A percentile compares a stretch with the other conserved stretches of the same genome.
Evolutionary conservation across 2,888 invertebrate species (phyloP).

Genomic region (Listrodromus nycthemerus): DNA sequence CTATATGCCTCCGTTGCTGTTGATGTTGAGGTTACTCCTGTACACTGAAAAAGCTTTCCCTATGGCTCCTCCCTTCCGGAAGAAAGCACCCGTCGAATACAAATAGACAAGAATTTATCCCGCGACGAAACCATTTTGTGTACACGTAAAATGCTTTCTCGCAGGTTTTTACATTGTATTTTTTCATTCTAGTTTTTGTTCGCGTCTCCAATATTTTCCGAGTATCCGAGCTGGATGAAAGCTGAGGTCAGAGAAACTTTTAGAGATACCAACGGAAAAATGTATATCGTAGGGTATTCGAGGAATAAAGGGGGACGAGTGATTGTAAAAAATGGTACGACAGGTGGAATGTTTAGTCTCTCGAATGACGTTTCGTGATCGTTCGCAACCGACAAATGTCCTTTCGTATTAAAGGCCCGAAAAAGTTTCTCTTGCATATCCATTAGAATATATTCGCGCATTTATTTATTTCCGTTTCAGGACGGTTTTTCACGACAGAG

Average conservation of each 20-base stretch:
- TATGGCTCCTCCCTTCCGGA: conserved; percentile 34
- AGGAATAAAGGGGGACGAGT: too few relatives aligned
- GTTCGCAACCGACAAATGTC: too few relatives aligned
- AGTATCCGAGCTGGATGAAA: too few relatives aligned
- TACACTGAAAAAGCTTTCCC: conserved; percentile 33
- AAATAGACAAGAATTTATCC: conserved; percentile 30
- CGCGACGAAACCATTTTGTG: not conserved
- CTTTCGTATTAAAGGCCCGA: too few relatives aligned
- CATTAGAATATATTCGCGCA: too few relatives aligned
- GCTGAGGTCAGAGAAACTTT: too few relatives aligned
- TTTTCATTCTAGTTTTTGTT: not conserved
- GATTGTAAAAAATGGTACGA: too few relatives aligned
- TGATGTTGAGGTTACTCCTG: conserved; percentile 5
- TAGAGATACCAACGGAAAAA: too few relatives aligned
- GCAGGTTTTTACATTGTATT: conserved; percentile 8
- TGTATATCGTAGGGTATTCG: too few relatives aligned
- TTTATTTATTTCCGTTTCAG: not conserved
- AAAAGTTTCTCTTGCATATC: too few relatives aligned
- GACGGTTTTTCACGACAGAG: not conserved
- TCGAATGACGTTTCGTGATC: too few relatives aligned
- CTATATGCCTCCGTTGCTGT: conserved; percentile 9
- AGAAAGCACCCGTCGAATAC: conserved; percentile 30
- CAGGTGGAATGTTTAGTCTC: too few relatives aligned
- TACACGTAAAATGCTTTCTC: conserved; percentile 28
- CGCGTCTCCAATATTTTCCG: not conserved